phyloP scores from a whole-genome alignment of 2,888 invertebrate species.

The Ceraclea dissimilis region DNA sequence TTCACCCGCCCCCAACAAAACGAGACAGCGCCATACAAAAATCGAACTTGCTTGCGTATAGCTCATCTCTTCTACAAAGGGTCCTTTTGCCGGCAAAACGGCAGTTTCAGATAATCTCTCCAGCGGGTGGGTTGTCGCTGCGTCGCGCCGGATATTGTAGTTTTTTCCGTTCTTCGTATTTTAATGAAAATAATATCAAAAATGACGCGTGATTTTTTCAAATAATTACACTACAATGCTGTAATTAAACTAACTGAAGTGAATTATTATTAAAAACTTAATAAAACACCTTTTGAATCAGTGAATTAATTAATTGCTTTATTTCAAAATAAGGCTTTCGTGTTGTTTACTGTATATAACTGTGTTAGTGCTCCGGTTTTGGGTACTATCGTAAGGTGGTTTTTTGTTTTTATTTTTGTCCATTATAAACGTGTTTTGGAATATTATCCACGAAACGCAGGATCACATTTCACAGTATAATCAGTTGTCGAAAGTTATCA shows the following conservation, averaged over 20 bases:
- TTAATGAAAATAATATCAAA: slow-evolving; percentile 5
- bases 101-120: slow-evolving; percentile 13
- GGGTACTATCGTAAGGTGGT: no score
- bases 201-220: slow-evolving; percentile 1
- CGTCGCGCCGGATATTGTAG: background rate
- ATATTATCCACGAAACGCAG: no score
- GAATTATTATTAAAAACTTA: no score
- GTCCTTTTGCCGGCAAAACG: background rate
- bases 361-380: no score
- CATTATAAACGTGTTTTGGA: no score
- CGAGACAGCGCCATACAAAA: slow-evolving; percentile 16
- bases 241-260: background rate
- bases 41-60: slow-evolving; percentile 14
- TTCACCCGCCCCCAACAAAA: slow-evolving; percentile 13
- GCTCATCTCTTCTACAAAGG: slow-evolving; percentile 8
- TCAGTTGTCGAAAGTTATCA: no score
- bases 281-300: no score
- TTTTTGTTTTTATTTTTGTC: no score
- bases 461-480: no score
- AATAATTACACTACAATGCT: background rate
- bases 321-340: no score
- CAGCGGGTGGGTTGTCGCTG: slow-evolving; percentile 1
- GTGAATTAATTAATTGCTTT: no score
- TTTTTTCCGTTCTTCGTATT: slow-evolving; percentile 8
- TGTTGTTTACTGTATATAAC: no score